Base-by-base conservation (phyloP, 2,113 vertebrate genomes). In the Alaudala cheleensis region DNA sequence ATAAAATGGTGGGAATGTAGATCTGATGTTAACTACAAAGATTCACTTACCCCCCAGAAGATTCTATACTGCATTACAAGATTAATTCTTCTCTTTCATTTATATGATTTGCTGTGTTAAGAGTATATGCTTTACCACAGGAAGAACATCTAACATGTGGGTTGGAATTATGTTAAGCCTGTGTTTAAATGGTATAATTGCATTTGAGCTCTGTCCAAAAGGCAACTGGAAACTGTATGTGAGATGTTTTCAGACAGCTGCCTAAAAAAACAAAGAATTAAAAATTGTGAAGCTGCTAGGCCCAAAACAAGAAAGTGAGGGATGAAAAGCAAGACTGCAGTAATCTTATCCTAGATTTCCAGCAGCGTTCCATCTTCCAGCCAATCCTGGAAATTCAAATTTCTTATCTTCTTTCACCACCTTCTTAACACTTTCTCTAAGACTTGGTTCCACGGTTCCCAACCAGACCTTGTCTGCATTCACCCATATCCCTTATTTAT, bases 61-160 rank as follows among this genome's bases (percentile, higher is more conserved):
- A 10, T 34, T 9, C 40, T 47, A 33, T 33, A 31, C 33, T 81
- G 14, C 21, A 61, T 14, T 57, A 73, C 39, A 83, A 66, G 39
- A 70, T 67, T 25, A 78, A 25, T 25, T 87, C 40, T 19, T 51
- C 1, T 44, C 13, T 71, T 80, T 54, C 50, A 31, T 23, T 58
- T 20, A 21, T 40, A 33, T 9, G 37, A 56, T 70, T 24, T 45
- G 3, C 24, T 47, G 4, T 42, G 20, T 51, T 69, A 40, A 76
- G 37, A 81, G 11, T 23, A 11, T 28, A 28, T 20, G 13, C 18
- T 81, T 40, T 8, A 24, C 9, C 9, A 62, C 29, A 17, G 24
- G 10, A 70, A 78, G 25, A 58, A 2, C 4, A 17, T 45, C 25
- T 66, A 40, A 53, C 29, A 71, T 0, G 0, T 33, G 72, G 53